These are phyloP conservation scores for Hemitrygon akajei DNA, from an alignment of 2,797 vertebrate species.

Conservation along the genomic window DNA sequence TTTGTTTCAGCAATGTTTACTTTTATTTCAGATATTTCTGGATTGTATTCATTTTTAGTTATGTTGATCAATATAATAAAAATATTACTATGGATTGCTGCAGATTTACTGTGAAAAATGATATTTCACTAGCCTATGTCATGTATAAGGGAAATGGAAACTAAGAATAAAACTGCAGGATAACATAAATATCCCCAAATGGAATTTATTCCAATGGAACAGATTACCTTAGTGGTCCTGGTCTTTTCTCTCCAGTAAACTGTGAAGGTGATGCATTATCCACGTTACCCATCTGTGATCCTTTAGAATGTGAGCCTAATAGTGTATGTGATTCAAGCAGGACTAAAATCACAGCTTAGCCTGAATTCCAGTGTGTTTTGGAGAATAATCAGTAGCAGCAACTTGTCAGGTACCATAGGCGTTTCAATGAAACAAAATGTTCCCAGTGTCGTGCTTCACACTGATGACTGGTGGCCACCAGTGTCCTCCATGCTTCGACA, in stretches of 20 bases:
- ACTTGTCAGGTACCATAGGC: neutral
- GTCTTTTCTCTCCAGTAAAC: neutral
- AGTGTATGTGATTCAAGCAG: neutral
- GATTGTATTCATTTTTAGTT: neutral
- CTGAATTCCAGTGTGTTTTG: neutral
- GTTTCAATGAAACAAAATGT: neutral
- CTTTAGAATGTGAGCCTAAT: neutral
- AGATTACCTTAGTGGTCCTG: neutral
- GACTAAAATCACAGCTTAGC: neutral
- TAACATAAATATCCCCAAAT: neutral
- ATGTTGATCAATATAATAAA: neutral
- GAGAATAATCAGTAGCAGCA: neutral
- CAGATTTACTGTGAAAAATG: neutral
- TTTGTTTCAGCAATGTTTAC: too few species aligned
- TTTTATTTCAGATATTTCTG: neutral
- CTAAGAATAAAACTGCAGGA: neutral
- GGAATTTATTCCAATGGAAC: neutral
- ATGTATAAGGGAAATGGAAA: neutral
- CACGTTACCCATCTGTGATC: neutral
- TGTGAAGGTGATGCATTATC: neutral
- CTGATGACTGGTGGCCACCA: too few species aligned
- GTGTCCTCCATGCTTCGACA: too few species aligned
- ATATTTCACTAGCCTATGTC: neutral
- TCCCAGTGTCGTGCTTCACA: neutral
- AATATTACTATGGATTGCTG: neutral